Conservation (phyloP, 2,797 vertebrate species). For the Merluccius polli region DNA sequence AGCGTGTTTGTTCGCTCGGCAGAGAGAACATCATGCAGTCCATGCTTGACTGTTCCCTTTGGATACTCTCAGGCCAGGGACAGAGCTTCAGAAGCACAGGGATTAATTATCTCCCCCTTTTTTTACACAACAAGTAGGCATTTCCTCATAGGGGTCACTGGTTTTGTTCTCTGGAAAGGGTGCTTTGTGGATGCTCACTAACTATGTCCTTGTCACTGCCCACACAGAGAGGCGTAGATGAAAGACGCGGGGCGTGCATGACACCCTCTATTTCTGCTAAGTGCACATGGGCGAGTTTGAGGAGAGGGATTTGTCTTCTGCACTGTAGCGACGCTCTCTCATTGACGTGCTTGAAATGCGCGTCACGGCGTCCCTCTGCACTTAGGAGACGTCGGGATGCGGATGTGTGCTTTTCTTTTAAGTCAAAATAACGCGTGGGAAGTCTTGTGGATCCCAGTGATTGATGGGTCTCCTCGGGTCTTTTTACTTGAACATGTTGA, state of each 20-base stretch:
- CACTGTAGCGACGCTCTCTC: conserved; percentile 41
- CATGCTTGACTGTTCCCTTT: background rate
- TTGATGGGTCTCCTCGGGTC: background rate
- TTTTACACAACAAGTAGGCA: conserved; percentile 34
- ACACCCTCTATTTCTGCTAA: conserved; percentile 35
- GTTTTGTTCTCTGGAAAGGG: conserved; percentile 32
- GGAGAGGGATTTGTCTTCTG: background rate
- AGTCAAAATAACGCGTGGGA: background rate
- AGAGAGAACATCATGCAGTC: background rate
- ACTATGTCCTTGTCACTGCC: conserved; percentile 29
- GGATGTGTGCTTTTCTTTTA: background rate
- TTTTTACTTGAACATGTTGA: background rate
- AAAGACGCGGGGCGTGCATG: conserved; percentile 25
- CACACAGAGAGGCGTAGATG: conserved; percentile 52
- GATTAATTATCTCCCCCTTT: background rate
- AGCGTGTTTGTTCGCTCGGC: background rate
- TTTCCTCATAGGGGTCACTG: conserved; percentile 48
- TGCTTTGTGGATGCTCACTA: conserved; percentile 31
- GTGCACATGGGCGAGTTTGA: conserved; percentile 10
- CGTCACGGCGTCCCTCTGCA: background rate
- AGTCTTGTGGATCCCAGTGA: background rate
- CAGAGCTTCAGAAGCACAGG: background rate
- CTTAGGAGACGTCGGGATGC: background rate
- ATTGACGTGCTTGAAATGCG: conserved; percentile 37
- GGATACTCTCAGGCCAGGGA: background rate